Evolutionary conservation across 2,888 invertebrate genomes (phyloP).

Genomic region (Stratiomys singularior): DNA sequence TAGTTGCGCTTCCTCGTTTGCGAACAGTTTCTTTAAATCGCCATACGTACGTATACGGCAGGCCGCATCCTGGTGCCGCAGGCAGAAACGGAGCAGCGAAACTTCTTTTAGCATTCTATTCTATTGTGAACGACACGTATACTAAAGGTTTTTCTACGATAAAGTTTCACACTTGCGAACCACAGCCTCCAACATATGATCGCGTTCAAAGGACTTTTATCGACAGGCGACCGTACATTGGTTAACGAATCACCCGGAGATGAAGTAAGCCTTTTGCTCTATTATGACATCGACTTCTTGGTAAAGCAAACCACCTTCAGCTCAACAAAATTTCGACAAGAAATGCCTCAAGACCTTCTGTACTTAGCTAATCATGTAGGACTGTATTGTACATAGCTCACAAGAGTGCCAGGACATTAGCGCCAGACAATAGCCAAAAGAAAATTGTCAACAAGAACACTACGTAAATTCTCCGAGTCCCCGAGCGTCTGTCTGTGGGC

Average conservation of each 20-base stretch:
- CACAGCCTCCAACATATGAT: not conserved
- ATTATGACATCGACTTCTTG: too few species aligned
- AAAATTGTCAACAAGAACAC: constrained; percentile 32
- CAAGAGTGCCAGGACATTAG: not conserved
- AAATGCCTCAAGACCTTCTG: too few species aligned
- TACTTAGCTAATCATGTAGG: too few species aligned
- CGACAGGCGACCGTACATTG: too few species aligned
- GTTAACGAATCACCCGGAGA: too few species aligned
- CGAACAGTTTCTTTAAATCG: constrained; percentile 33
- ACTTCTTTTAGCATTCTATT: constrained; percentile 31
- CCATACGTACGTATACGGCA: not conserved
- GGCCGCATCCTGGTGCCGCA: not conserved
- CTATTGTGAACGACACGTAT: not conserved
- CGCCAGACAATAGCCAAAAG: constrained; percentile 26
- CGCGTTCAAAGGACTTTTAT: too few species aligned
- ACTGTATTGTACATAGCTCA: not conserved
- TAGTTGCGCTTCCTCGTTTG: constrained; percentile 22
- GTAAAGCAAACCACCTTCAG: too few species aligned
- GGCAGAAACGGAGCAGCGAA: not conserved
- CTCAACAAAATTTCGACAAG: too few species aligned
- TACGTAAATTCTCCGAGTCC: constrained; percentile 14
- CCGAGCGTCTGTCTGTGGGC: constrained; percentile 25
- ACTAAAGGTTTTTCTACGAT: not conserved
- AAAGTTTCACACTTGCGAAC: not conserved
- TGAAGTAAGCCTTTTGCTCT: too few species aligned